Evolutionary conservation across 1,140 invertebrate genomes (phyloP).

Genomic region (Tenebrio molitor): DNA sequence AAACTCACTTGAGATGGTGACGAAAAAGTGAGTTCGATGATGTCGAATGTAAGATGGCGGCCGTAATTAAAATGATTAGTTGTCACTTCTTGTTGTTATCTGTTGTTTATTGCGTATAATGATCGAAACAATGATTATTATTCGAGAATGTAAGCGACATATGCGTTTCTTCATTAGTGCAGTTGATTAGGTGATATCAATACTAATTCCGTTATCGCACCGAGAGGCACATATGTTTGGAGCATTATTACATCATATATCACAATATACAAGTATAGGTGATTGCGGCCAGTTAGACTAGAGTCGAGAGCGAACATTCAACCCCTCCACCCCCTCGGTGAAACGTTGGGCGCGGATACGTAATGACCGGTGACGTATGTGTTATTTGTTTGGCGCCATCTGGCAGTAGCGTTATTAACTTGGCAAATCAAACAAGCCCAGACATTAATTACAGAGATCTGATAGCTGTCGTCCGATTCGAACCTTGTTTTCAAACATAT

Average conservation of each 20-base stretch:
- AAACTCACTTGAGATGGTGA: too few species aligned
- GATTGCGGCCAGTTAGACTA: slow-evolving; percentile 62
- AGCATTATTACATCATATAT: slow-evolving; percentile 67
- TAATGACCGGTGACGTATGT: slow-evolving; percentile 66
- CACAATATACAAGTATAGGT: slow-evolving; percentile 64
- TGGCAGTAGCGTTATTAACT: slow-evolving; percentile 67
- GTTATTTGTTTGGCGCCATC: slow-evolving; percentile 67
- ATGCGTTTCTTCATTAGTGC: slow-evolving; percentile 65
- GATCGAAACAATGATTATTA: slow-evolving; percentile 49
- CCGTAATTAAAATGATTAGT: slow-evolving; percentile 31
- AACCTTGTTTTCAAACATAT: slow-evolving; percentile 55
- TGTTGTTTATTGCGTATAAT: slow-evolving; percentile 31
- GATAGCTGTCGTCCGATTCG: slow-evolving; percentile 56
- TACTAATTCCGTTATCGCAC: slow-evolving; percentile 65
- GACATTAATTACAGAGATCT: slow-evolving; percentile 65
- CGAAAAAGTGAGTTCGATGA: not conserved
- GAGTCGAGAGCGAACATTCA: slow-evolving; percentile 53
- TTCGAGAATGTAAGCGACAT: slow-evolving; percentile 58
- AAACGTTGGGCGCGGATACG: slow-evolving; percentile 51
- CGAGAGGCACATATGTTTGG: slow-evolving; percentile 65
- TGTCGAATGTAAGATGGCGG: not conserved
- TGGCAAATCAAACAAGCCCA: slow-evolving; percentile 66
- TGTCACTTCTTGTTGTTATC: not conserved
- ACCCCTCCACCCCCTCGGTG: slow-evolving; percentile 42
- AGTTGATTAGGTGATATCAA: slow-evolving; percentile 64